Evolutionary conservation across 2,888 invertebrate genomes (phyloP), one percentile per base, ranked within the genome.

Genomic region (Rhabditoides inermis): DNA sequence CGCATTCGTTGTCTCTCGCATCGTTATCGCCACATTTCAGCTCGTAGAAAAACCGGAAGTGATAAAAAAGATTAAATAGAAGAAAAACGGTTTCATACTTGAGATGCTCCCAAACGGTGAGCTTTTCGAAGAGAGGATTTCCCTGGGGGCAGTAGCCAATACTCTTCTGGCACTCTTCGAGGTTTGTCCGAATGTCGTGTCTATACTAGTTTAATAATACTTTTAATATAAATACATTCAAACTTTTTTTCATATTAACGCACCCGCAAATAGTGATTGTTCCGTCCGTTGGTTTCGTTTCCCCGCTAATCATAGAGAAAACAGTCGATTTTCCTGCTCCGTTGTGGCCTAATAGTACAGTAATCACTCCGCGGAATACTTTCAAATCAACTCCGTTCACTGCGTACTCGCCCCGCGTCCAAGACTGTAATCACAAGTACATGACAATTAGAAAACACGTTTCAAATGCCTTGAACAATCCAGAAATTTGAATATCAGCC

Each of bases 271-370:
- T n/a, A n/a, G n/a, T n/a, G n/a, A n/a, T n/a, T n/a, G n/a, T n/a
- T n/a, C n/a, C 64, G 18, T 55, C 39, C 1, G 72, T 63, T 3
- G 68, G 64, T n/a, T 55, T 39, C 18, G 69, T 65, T 10, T 71
- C 53, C 40, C 74, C 74, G 26, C 54, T 60, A 20, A 67, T 60
- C 49, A 63, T 61, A 7, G 63, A 53, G 48, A 67, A 67, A 0
- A 65, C 65, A 32, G 70, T 70, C 54, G 61, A 61, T 48, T 70
- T 70, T 37, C 71, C 71, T 32, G 73, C 73, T 30, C 74, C 74
- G 51, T 74, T 74, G 47, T 75, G 74, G 28, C 74, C 74, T n/a
- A 74, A 65, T 6, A 74, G 61, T 15, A 73, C 70, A 2, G 74
- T 63, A 0, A 70, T 61, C 68, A 66, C 26, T 47, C 73, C 73